Evolutionary conservation across 1,140 invertebrate genomes (phyloP).

Genomic region (Drosophila teissieri): DNA sequence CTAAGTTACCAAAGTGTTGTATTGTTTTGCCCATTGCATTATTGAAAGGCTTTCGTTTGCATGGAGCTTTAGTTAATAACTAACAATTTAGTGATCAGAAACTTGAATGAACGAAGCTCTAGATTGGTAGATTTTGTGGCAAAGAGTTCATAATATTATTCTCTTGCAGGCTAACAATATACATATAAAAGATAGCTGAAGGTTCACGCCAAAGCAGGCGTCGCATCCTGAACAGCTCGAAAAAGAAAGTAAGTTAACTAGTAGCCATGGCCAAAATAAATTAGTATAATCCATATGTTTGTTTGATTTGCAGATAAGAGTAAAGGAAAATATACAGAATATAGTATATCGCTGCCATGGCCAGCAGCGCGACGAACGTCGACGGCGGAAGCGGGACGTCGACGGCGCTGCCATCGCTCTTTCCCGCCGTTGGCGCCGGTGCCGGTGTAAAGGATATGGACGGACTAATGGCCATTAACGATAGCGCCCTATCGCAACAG

Average conservation of each 20-base stretch:
- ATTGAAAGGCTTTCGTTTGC: too few species aligned
- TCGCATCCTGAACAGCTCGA: not conserved
- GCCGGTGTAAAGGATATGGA: slow-evolving; percentile 72
- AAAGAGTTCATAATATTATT: not conserved
- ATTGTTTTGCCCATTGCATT: too few species aligned
- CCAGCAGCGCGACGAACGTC: slow-evolving; percentile 57
- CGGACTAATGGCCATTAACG: slow-evolving; percentile 82
- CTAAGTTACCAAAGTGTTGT: too few species aligned
- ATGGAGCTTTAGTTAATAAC: too few species aligned
- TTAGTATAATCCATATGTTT: not conserved
- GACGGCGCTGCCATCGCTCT: slow-evolving; percentile 65
- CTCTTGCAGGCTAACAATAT: not conserved
- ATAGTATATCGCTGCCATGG: slow-evolving; percentile 54
- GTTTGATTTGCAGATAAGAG: not conserved
- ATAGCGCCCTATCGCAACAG: slow-evolving; percentile 84
- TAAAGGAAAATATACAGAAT: slow-evolving; percentile 4
- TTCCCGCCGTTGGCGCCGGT: slow-evolving; percentile 51
- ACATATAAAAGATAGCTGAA: not conserved
- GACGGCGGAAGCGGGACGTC: slow-evolving; percentile 28
- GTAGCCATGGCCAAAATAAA: too few species aligned
- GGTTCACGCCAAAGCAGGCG: not conserved
- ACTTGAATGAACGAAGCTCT: too few species aligned
- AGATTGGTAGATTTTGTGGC: too few species aligned
- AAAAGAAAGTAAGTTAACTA: not conserved
- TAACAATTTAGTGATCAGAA: too few species aligned